phyloP scores from a whole-genome alignment of 2,113 vertebrate genomes.

The Brachyhypopomus occidentalis region DNA sequence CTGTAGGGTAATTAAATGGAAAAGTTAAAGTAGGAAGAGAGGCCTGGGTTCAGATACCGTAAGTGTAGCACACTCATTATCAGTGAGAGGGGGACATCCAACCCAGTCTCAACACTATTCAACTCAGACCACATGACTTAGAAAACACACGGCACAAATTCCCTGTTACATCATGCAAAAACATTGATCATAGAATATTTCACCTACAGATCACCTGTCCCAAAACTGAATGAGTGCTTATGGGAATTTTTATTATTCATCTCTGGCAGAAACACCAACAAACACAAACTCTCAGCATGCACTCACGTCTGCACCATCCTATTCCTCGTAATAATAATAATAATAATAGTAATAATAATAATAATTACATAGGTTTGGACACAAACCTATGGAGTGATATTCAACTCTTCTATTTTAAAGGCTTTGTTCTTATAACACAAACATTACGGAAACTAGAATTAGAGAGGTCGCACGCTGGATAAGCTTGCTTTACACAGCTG shows the following conservation, averaged over 20 bases:
- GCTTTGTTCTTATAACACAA: too few species aligned
- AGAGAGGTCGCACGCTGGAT: too few species aligned
- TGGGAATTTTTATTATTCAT: conserved; percentile 27
- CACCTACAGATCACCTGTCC: conserved; percentile 2
- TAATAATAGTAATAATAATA: background rate
- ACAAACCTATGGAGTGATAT: too few species aligned
- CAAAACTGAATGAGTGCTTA: background rate
- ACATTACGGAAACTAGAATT: too few species aligned
- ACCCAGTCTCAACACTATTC: background rate
- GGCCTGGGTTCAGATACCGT: background rate
- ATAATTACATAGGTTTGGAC: too few species aligned
- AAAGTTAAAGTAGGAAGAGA: background rate
- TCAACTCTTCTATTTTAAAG: too few species aligned
- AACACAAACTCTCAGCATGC: background rate
- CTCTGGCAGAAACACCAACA: background rate
- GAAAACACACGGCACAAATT: conserved; percentile 17
- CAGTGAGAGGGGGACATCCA: background rate
- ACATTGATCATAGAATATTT: conserved; percentile 4
- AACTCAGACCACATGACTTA: background rate
- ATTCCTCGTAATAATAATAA: background rate
- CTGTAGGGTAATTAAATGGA: background rate
- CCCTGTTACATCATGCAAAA: conserved; percentile 37
- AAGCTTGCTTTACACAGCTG: too few species aligned
- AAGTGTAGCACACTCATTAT: background rate
- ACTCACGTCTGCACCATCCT: too few species aligned